Conservation (phyloP, 1,140 invertebrate genomes). For the Steinernema feltiae region DNA sequence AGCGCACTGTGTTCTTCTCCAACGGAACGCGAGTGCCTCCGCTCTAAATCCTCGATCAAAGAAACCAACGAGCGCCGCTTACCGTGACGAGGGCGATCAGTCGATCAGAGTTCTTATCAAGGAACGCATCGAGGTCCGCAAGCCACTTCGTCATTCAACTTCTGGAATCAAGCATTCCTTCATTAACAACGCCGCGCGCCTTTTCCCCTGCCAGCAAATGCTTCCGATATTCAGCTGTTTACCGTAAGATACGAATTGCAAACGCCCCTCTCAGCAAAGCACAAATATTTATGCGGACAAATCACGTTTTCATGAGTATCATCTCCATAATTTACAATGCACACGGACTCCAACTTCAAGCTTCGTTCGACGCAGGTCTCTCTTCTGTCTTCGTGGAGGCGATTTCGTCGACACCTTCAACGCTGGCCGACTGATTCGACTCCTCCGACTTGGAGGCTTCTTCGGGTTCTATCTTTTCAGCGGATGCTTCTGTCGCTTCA, state of each 20-base stretch:
- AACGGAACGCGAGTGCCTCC: slow-evolving; percentile 92
- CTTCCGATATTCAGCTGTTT: background rate
- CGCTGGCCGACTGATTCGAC: background rate
- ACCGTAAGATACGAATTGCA: background rate
- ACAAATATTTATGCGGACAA: background rate
- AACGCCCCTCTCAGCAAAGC: background rate
- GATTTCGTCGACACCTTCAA: background rate
- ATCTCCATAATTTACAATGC: slow-evolving; percentile 16
- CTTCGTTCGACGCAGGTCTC: background rate
- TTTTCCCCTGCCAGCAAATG: no score
- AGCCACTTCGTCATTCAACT: background rate
- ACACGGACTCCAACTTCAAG: background rate
- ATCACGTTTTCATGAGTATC: slow-evolving; percentile 25
- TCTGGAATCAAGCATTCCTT: background rate
- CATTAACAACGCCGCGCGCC: no score
- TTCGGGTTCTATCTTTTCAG: background rate
- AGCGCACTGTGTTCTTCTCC: slow-evolving; percentile 91
- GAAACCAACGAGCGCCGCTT: background rate
- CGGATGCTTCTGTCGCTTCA: slow-evolving; percentile 27
- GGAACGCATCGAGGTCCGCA: slow-evolving; percentile 7
- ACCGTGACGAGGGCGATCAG: slow-evolving; percentile 36
- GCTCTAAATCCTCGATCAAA: slow-evolving; percentile 63
- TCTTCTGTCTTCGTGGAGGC: background rate
- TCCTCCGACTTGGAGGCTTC: background rate
- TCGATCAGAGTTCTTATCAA: slow-evolving; percentile 5